Percentiles rank a stretch among this genome's conserved stretches.
phyloP scores from a whole-genome alignment of 1,140 invertebrate genomes.

The Physella acuta region DNA sequence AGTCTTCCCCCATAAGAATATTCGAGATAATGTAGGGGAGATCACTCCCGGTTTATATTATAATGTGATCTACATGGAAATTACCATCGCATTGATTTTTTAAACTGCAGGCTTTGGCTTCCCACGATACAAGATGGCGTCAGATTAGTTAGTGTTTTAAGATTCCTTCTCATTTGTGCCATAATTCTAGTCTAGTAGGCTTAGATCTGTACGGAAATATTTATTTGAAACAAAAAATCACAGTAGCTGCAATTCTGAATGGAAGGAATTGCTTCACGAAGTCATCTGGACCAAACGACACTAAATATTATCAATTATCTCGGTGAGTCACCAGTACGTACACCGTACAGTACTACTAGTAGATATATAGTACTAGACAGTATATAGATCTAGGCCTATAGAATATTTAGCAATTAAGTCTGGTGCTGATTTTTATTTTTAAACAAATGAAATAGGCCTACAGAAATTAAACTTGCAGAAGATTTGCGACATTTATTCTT shows the following conservation, averaged over 20 bases:
- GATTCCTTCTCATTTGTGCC: not conserved
- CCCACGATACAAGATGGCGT: slow-evolving; percentile 17
- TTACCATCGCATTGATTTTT: no score
- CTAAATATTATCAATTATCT: slow-evolving; percentile 17
- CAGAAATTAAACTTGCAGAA: not conserved
- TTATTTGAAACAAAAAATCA: not conserved
- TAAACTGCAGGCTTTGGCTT: no score
- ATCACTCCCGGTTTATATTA: no score
- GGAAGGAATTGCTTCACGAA: not conserved
- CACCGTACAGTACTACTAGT: not conserved
- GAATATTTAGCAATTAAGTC: not conserved
- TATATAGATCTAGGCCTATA: not conserved
- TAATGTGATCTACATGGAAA: no score
- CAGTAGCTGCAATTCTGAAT: not conserved
- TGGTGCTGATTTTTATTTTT: not conserved
- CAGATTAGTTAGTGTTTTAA: not conserved
- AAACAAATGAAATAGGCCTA: not conserved
- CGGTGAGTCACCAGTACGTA: not conserved
- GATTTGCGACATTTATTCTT: not conserved
- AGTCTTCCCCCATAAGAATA: no score
- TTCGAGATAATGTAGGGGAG: no score
- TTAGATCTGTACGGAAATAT: not conserved
- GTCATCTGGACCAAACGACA: slow-evolving; percentile 17
- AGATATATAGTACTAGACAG: not conserved
- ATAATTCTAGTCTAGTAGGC: not conserved